These are phyloP conservation scores for Tortricodes alternella DNA, from an alignment of 2,888 invertebrate species.

Conservation along the genomic window DNA sequence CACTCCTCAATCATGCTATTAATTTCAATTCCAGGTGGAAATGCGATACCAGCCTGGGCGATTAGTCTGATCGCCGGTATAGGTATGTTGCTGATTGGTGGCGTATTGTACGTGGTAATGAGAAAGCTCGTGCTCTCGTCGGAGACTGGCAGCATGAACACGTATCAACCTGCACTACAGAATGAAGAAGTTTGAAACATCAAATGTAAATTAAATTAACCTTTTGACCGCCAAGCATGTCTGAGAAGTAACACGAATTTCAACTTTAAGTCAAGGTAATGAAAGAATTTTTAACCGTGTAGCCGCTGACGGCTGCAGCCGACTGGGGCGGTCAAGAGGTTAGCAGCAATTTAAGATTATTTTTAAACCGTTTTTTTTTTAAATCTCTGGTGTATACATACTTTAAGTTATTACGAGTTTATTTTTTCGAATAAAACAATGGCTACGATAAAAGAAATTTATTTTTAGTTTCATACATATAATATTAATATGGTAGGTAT, in stretches of 20 bases:
- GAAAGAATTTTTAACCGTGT: too few species aligned
- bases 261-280: too few species aligned
- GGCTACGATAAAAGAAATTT: slow-evolving; percentile 23
- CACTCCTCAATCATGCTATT: too few species aligned
- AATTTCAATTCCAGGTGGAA: slow-evolving; percentile 77
- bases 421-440: slow-evolving; percentile 26
- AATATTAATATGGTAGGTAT: slow-evolving; percentile 24
- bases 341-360: slow-evolving; percentile 4
- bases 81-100: slow-evolving; percentile 87
- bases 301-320: too few species aligned
- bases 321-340: too few species aligned
- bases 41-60: slow-evolving; percentile 90
- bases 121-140: slow-evolving; percentile 86
- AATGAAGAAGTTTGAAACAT: slow-evolving; percentile 68
- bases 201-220: neutral
- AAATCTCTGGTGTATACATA: neutral
- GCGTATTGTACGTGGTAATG: slow-evolving; percentile 85
- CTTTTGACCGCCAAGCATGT: neutral
- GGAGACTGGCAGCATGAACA: slow-evolving; percentile 69
- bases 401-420: neutral
- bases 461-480: slow-evolving; percentile 28
- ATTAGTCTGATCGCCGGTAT: slow-evolving; percentile 87
- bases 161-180: slow-evolving; percentile 82
- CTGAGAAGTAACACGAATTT: too few species aligned
- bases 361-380: slow-evolving; percentile 5